Conservation (phyloP, 2,888 invertebrate genomes). For the Neoitamus cyanurus region DNA sequence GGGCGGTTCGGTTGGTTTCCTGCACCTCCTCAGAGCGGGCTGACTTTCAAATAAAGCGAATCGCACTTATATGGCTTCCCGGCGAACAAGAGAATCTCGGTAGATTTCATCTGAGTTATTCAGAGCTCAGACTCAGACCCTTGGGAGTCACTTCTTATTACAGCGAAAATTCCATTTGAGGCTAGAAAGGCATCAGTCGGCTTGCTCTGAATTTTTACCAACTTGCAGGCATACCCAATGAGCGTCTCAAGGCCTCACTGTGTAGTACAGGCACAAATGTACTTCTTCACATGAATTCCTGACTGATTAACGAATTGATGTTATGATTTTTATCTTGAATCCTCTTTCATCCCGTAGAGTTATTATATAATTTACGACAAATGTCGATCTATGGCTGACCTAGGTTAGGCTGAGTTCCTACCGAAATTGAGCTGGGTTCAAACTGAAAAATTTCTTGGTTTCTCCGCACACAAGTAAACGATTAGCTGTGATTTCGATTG, state of each 20-base stretch:
- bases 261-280: too few relatives aligned
- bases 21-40: background rate
- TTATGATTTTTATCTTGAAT: too few relatives aligned
- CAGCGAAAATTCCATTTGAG: background rate
- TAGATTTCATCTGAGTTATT: conserved; percentile 17
- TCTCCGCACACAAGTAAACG: too few relatives aligned
- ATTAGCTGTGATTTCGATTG: too few relatives aligned
- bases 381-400: too few relatives aligned
- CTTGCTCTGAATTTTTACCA: background rate
- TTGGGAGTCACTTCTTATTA: background rate
- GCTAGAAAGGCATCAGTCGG: background rate
- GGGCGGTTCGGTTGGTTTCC: background rate
- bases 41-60: conserved; percentile 27
- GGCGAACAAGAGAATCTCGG: background rate
- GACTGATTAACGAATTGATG: too few relatives aligned
- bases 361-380: too few relatives aligned
- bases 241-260: background rate
- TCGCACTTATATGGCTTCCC: background rate
- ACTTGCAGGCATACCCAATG: background rate
- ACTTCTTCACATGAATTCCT: too few relatives aligned
- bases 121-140: background rate
- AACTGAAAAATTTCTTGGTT: too few relatives aligned
- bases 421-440: too few relatives aligned
- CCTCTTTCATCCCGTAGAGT: too few relatives aligned
- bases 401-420: too few relatives aligned